phyloP scores from a whole-genome alignment of 30 jellyfish, hydroid and myxozoan species.

The Morbakka virulenta region DNA sequence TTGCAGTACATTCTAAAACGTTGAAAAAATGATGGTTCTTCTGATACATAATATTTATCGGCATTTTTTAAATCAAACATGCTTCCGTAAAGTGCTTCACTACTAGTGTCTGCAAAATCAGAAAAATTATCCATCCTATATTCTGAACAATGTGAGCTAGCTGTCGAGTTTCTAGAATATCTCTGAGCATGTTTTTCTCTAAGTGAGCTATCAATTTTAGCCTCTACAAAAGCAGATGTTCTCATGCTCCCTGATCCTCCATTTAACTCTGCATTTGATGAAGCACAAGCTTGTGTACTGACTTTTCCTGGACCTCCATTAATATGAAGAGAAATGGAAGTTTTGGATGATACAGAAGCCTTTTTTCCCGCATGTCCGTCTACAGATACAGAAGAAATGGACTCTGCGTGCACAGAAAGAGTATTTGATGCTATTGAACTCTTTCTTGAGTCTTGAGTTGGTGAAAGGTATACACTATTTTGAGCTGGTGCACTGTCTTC shows the following conservation, averaged over 20 bases:
- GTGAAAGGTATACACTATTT: not conserved
- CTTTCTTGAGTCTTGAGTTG: slow-evolving; percentile 13
- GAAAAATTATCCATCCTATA: slow-evolving; percentile 55
- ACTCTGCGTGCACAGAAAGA: slow-evolving; percentile 75
- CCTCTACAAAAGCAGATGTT: slow-evolving; percentile 43
- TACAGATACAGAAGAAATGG: slow-evolving; percentile 57
- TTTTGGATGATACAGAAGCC: slow-evolving; percentile 67
- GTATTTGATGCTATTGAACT: slow-evolving; percentile 55
- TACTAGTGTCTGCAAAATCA: slow-evolving; percentile 69
- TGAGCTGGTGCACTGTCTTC: not conserved
- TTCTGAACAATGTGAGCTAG: slow-evolving; percentile 56
- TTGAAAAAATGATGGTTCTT: slow-evolving; percentile 63
- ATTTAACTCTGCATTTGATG: slow-evolving; percentile 48
- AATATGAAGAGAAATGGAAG: slow-evolving; percentile 73
- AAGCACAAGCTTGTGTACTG: slow-evolving; percentile 41
- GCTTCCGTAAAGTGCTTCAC: slow-evolving; percentile 79
- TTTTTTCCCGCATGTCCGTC: slow-evolving; percentile 47
- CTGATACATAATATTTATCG: slow-evolving; percentile 87
- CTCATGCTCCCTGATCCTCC: slow-evolving; percentile 19
- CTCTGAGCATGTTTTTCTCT: slow-evolving; percentile 36
- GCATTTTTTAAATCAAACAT: slow-evolving; percentile 80
- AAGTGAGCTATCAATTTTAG: slow-evolving; percentile 31
- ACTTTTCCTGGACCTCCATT: slow-evolving; percentile 64
- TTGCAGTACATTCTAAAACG: slow-evolving; percentile 67
- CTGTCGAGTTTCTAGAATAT: slow-evolving; percentile 11